Percentiles rank a stretch among this genome's conserved stretches.
phyloP scores from a whole-genome alignment of 1,140 invertebrate species.

The Doryteuthis pealeii region DNA sequence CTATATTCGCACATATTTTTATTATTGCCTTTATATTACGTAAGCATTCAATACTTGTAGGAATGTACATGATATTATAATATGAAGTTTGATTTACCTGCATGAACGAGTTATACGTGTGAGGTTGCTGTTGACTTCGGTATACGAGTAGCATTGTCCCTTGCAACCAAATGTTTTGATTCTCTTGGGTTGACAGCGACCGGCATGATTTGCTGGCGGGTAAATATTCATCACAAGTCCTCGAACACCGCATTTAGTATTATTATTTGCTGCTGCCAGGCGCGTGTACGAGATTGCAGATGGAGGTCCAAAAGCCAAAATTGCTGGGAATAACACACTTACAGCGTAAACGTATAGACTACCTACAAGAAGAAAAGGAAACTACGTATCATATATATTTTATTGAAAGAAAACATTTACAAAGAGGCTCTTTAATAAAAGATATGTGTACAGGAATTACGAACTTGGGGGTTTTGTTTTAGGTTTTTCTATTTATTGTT shows the following conservation, averaged over 20 bases:
- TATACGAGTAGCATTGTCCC: conserved; percentile 3
- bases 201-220: not conserved
- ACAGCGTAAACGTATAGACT: conserved; percentile 7
- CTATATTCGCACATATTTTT: no score
- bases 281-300: not conserved
- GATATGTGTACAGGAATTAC: no score
- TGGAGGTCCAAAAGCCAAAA: not conserved
- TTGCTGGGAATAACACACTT: not conserved
- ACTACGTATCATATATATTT: not conserved
- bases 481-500: no score
- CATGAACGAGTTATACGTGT: not conserved
- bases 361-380: not conserved
- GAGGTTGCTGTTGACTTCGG: conserved; percentile 4
- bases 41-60: no score
- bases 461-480: no score
- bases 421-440: no score
- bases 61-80: no score
- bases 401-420: no score
- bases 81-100: conserved; percentile 2
- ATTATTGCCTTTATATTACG: no score
- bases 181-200: not conserved
- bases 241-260: not conserved
- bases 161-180: conserved; percentile 10
- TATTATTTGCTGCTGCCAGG: not conserved
- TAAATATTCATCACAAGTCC: not conserved